Conservation (phyloP, 2,797 vertebrate genomes). For the Denticeps clupeoides region DNA sequence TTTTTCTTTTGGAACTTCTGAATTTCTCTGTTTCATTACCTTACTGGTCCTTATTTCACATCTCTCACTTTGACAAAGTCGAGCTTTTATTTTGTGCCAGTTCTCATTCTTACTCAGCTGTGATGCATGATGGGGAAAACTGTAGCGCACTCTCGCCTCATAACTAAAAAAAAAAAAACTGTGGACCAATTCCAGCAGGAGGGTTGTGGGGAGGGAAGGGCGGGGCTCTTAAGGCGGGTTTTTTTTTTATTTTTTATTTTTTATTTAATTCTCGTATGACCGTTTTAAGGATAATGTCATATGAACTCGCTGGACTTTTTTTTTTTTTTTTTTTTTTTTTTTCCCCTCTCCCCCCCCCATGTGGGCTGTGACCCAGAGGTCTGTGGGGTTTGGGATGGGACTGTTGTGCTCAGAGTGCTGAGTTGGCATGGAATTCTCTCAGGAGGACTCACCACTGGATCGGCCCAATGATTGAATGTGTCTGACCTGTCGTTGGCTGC, state of each 20-base stretch:
- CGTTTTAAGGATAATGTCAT: too few relatives aligned
- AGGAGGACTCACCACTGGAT: constrained; percentile 52
- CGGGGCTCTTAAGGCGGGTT: constrained; percentile 17
- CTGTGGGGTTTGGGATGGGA: background rate
- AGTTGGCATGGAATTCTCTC: constrained; percentile 75
- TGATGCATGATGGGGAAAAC: constrained; percentile 42
- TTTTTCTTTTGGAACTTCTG: background rate
- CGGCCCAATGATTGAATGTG: constrained; percentile 66
- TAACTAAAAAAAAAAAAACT: constrained; percentile 39
- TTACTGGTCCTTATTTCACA: constrained; percentile 9
- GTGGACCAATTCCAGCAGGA: constrained; percentile 59
- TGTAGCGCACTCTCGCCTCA: constrained; percentile 18
- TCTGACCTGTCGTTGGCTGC: constrained; percentile 54
- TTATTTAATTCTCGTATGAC: too few relatives aligned
- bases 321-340: constrained; percentile 14
- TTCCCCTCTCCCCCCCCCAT: constrained; percentile 33
- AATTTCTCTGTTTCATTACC: background rate
- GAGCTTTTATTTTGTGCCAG: constrained; percentile 35
- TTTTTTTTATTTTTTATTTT: background rate
- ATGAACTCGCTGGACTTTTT: background rate
- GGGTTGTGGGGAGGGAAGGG: constrained; percentile 7
- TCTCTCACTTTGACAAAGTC: constrained; percentile 31
- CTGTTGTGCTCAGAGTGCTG: constrained; percentile 62
- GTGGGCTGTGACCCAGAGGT: constrained; percentile 7
- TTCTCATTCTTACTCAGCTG: constrained; percentile 40